Evolutionary conservation across 2,888 invertebrate species (phyloP), one percentile per base, ranked within the genome.

Genomic region (Epinotia ramella): DNA sequence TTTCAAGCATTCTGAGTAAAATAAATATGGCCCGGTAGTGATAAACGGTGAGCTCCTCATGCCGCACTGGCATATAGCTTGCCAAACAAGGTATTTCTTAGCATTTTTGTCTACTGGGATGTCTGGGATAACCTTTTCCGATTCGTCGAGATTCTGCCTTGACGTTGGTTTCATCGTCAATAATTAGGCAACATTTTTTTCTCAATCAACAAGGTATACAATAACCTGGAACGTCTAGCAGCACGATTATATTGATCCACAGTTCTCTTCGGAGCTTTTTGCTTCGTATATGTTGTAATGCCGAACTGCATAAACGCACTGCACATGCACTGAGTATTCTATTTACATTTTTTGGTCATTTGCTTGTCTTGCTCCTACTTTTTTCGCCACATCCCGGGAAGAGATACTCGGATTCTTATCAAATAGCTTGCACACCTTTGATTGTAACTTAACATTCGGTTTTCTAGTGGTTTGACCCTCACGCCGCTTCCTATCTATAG

Each of bases 61-160:
- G 44, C 63, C 63, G 12, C 63, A 63, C 44, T 63, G 63, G 44
- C 63, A 63, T 44, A 63, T 63, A 44, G 63, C 63, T 44, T 63
- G 63, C 63, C 63, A 44, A 44, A 18, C 44, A 11, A 24, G 20
- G 57, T 57, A 28, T 60, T 60, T 60, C 16, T 20, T 57, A 20
- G 20, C 57, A 33, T 20, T 9, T 60, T 28, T 28, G 28, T 60
- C 28, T 28, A 24, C 28, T 60, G 28, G 24, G 60, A 28, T 60
- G 6, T 13, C 28, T 60, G 28, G 24, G 60, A 28, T 60, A 16
- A 60, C 60, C 28, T 60, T 60, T 28, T 60, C 16, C 24, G 60
- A 24, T 28, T 60, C 60, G n/a, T 40, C 40, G 44, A 40, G 63
- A 63, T 63, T 44, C 44, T 18, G 63, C 63, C 40, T 63, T 63